phyloP scores from a whole-genome alignment of 2,797 vertebrate genomes.

The Pipistrellus kuhlii region DNA sequence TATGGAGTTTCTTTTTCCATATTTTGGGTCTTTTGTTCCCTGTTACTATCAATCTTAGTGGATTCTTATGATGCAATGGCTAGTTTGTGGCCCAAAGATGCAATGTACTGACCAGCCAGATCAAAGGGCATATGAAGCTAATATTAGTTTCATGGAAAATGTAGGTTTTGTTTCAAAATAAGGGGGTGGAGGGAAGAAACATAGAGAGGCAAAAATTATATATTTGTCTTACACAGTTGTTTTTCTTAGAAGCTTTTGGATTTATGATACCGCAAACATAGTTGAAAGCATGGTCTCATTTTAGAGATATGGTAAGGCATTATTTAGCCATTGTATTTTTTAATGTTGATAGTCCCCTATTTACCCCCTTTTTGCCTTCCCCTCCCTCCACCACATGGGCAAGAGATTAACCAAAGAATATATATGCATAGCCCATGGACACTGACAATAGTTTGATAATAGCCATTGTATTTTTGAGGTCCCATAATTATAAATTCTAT shows the following conservation, averaged over 20 bases:
- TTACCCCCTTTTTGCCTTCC: no score
- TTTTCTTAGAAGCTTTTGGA: not conserved
- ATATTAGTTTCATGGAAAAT: not conserved
- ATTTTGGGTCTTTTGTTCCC: not conserved
- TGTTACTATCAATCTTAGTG: not conserved
- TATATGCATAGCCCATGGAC: not conserved
- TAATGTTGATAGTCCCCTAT: not conserved
- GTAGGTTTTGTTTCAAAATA: not conserved
- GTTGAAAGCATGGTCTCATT: slow-evolving; percentile 22
- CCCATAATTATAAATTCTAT: not conserved
- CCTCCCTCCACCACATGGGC: not conserved
- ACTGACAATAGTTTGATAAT: not conserved
- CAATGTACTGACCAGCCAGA: not conserved
- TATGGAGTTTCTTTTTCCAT: not conserved
- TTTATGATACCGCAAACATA: not conserved
- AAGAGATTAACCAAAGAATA: not conserved
- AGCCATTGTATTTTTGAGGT: not conserved
- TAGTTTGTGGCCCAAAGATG: not conserved
- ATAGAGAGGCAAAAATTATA: not conserved
- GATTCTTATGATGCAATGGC: not conserved
- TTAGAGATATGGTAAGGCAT: not conserved
- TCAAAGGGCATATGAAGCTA: not conserved
- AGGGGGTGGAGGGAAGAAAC: not conserved
- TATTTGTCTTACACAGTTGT: not conserved
- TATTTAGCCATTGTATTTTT: not conserved